Conservation (phyloP, 2,113 vertebrate species). For the Xenopus laevis region DNA sequence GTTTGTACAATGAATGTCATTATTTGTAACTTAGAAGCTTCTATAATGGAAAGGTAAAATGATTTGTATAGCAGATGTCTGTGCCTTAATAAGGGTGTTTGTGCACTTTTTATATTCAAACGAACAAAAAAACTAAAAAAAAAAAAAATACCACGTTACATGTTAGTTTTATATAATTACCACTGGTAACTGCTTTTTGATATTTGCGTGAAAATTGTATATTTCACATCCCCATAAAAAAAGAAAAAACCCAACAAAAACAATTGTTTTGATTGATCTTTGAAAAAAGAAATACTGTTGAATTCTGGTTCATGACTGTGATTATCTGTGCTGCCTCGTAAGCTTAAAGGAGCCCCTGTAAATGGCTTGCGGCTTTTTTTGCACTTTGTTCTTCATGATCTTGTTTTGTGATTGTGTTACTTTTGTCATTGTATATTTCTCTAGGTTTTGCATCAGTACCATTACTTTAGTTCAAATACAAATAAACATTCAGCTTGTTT, state of each 20-base stretch:
- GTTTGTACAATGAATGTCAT: conserved; percentile 36
- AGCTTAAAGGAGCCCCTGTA: conserved; percentile 57
- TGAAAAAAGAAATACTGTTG: conserved; percentile 6
- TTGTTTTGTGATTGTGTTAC: conserved; percentile 63
- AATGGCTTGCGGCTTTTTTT: conserved; percentile 55
- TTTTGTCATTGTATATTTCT: conserved; percentile 63
- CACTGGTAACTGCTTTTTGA: conserved; percentile 52
- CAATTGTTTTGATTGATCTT: conserved; percentile 29
- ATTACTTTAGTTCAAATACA: conserved; percentile 68
- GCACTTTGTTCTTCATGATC: conserved; percentile 53
- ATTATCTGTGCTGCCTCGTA: conserved; percentile 56
- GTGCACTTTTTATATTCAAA: conserved; percentile 75
- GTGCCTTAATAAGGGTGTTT: conserved; percentile 76
- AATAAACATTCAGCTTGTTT: conserved; percentile 69
- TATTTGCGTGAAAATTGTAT: conserved; percentile 50
- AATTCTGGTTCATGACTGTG: conserved; percentile 65
- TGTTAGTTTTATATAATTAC: conserved; percentile 59
- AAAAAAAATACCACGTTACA: conserved; percentile 45
- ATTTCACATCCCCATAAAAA: conserved; percentile 37
- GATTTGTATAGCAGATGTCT: conserved; percentile 69
- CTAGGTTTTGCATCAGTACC: conserved; percentile 72
- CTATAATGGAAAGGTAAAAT: conserved; percentile 33
- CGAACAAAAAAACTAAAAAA: conserved; percentile 47
- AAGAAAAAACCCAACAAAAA: too few relatives aligned
- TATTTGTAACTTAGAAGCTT: conserved; percentile 32